Evolutionary conservation across 2,888 invertebrate genomes (phyloP), one percentile per base, ranked within the genome.

Genomic region (Ypsolopha scabrella): DNA sequence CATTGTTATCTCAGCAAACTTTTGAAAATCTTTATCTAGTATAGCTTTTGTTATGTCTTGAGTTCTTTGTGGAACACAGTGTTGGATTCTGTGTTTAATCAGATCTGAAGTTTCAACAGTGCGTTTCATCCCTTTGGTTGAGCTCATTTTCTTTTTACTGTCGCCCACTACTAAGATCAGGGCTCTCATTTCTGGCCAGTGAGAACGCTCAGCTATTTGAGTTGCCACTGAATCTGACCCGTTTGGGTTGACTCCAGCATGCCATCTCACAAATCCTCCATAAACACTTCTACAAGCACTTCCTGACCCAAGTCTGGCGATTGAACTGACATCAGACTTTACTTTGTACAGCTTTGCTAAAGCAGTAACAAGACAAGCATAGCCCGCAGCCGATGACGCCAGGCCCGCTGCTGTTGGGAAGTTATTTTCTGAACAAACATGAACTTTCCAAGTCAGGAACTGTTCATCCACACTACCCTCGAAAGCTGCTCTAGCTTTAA

Each of bases 341-440:
- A 96, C 80, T 57, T 90, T 90, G 67, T 93, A 96, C 0, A 96
- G 77, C 59, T 90, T 88, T 0, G 95, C 92, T 52, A 98, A 76
- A 0, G 95, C 91, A 59, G 89, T 91, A 0, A 95, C 95, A 62
- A 98, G 80, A 71, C 97, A 97, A 2, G 99, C 98, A 76, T 97
- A 99, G 4, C 99, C 99, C 41, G 99, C 98, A 34, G 99, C 99
- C 53, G 98, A 98, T 1, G 98, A 99, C 0, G 99, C 99, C 48
- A 99, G 87, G 0, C 99, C 99, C 52, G 99, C 98, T 4, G 98
- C 98, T 4, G 99, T 99, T 9, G 99, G 99, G 70, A 99, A 99
- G 85, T 99, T 99, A 75, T 99, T 99, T 68, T 92, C 92, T 0
- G 96, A 96, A 69, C 93, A 94, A 62, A 96, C 91, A 60, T 92